Evolutionary conservation across 2,888 invertebrate species (phyloP).

Genomic region (Epistrophe grossulariae): DNA sequence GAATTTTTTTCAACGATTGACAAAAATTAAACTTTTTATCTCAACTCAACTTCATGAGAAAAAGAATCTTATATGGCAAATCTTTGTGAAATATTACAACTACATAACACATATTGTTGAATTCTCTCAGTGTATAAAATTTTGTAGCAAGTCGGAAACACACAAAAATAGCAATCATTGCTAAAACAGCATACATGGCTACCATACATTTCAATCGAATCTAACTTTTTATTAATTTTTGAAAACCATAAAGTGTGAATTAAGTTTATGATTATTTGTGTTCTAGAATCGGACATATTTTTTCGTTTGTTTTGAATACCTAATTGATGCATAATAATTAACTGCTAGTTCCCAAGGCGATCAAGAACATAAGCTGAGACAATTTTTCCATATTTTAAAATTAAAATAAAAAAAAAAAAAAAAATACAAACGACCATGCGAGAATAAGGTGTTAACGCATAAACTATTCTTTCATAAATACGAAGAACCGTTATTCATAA

Average conservation of each 20-base stretch:
- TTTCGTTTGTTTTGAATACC: constrained; percentile 31
- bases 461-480: constrained; percentile 48
- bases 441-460: constrained; percentile 15
- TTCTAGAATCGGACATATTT: constrained; percentile 17
- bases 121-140: background rate
- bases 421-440: background rate
- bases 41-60: too few species aligned
- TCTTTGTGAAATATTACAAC: too few species aligned
- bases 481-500: constrained; percentile 34
- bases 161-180: constrained; percentile 29
- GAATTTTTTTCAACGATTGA: too few species aligned
- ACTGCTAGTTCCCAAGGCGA: constrained; percentile 61
- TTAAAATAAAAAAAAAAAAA: background rate
- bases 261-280: constrained; percentile 17
- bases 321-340: constrained; percentile 56
- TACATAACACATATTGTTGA: background rate
- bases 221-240: constrained; percentile 48
- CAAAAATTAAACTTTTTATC: too few species aligned
- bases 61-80: too few species aligned
- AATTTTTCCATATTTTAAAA: constrained; percentile 9
- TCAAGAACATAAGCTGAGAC: constrained; percentile 21
- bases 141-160: background rate
- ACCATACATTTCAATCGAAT: constrained; percentile 49
- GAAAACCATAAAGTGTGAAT: constrained; percentile 59
- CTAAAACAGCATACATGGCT: constrained; percentile 24